Evolutionary conservation across 2,797 vertebrate species (phyloP), one percentile per base, ranked within the genome.

Genomic region (Hybognathus amarus): DNA sequence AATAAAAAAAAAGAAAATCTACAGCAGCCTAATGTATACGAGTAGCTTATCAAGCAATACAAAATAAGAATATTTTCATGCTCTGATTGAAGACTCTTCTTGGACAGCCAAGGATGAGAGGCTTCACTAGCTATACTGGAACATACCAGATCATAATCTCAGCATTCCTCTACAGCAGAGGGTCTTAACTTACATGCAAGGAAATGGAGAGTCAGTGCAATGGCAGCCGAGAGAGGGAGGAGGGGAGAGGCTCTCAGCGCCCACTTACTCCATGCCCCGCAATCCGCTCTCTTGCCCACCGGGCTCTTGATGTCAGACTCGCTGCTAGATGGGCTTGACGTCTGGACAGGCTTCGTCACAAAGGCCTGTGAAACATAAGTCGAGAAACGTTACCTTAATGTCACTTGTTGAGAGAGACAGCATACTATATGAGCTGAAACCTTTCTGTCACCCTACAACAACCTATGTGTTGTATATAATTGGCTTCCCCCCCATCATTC

Each of bases 161-260:
- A 52, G 22, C 68, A 71, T 80, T 83, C 73, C 54, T 85, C 45
- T 47, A 67, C 63, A 59, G 40, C 63, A 74, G 56, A 81, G 20
- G 70, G 40, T 71, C 77, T 84, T 73, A 77, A 93, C 95, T 95
- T 90, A 96, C 95, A 89, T 89, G 91, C 90, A 87, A 94, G 88
- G 89, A 93, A 94, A 90, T 94, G 92, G 52, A 94, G 84, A 74
- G 90, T 93, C 88, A 96, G 90, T 85, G 92, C 91, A 84, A 94
- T 84, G 80, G 92, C 92, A 9, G 90, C 91, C n/a, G 92, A 89
- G 71, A 94, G 90, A 68, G 93, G 91, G 79, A 95, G 90, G 83
- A 95, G 89, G 79, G 94, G 92, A 82, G 94, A 83, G 68, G 92
- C 85, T 30, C 91, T 89, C 18, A 94, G 82, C 38, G 89, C 89